Percentiles rank a stretch among this genome's conserved stretches.
These are phyloP conservation scores for Hemiscyllium ocellatum DNA, from an alignment of 2,113 vertebrate species.

Conservation along the genomic window DNA sequence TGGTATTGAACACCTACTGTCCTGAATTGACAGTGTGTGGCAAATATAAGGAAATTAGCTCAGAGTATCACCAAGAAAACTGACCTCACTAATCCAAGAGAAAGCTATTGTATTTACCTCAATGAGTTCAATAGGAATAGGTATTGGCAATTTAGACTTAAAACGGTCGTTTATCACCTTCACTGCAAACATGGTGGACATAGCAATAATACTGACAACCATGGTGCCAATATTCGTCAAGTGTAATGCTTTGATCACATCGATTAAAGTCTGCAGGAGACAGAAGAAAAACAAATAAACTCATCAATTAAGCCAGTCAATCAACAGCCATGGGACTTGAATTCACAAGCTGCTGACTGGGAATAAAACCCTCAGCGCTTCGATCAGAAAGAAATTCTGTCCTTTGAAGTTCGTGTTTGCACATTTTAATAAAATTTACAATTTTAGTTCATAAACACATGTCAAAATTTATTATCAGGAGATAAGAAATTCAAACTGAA, in stretches of 20 bases:
- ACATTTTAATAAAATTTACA: not conserved
- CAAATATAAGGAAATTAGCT: not conserved
- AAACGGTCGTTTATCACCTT: slow-evolving; percentile 73
- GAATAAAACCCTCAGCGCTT: not conserved
- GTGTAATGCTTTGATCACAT: slow-evolving; percentile 65
- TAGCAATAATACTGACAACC: slow-evolving; percentile 66
- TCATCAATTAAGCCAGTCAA: not conserved
- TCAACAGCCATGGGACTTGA: not conserved
- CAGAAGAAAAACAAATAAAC: not conserved
- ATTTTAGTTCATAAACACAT: not conserved
- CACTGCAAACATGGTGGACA: slow-evolving; percentile 62
- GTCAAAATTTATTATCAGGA: not conserved
- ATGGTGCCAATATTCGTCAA: slow-evolving; percentile 61
- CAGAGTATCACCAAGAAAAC: not conserved
- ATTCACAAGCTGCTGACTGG: not conserved
- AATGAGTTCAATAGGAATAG: slow-evolving; percentile 80
- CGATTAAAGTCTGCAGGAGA: slow-evolving; percentile 61
- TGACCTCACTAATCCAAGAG: not conserved
- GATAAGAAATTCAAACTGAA: not conserved
- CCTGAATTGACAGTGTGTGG: not conserved
- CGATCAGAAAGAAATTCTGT: not conserved
- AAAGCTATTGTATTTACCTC: slow-evolving; percentile 56
- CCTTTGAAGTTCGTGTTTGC: not conserved
- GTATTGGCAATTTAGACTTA: slow-evolving; percentile 62
- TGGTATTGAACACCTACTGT: not conserved